Percentiles rank a stretch among this genome's conserved stretches.
phyloP scores from a whole-genome alignment of 2,888 invertebrate species.

The Mythimna impura region DNA sequence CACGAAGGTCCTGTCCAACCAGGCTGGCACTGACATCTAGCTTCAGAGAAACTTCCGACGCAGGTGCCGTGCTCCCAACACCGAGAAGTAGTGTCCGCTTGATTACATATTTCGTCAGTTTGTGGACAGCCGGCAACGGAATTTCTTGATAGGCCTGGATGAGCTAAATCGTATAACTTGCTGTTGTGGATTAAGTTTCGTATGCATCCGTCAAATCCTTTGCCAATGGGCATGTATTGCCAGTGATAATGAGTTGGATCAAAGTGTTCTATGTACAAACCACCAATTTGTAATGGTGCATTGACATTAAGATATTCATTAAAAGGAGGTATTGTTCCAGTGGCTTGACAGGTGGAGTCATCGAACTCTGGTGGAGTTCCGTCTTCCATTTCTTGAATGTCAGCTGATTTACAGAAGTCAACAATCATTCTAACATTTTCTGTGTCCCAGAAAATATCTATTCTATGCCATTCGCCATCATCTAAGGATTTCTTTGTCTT shows the following conservation, averaged over 20 bases:
- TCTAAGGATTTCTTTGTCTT: conserved; percentile 96
- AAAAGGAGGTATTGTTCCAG: conserved; percentile 97
- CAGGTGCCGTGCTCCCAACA: conserved; percentile 99
- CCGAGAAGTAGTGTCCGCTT: conserved; percentile 95
- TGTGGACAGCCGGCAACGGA: conserved; percentile 97
- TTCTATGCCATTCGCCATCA: conserved; percentile 99
- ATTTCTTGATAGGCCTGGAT: conserved; percentile 96
- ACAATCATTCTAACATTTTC: conserved; percentile 98
- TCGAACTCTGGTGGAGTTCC: conserved; percentile 97
- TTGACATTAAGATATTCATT: conserved; percentile 99
- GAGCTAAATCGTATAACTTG: conserved; percentile 98
- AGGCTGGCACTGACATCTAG: conserved; percentile 97
- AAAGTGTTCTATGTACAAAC: conserved; percentile 96
- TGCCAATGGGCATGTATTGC: conserved; percentile 97
- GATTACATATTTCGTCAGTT: conserved; percentile 97
- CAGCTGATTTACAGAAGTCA: conserved; percentile 97
- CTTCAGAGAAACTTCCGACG: conserved; percentile 96
- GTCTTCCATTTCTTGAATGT: conserved; percentile 97
- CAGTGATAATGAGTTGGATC: conserved; percentile 97
- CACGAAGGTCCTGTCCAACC: conserved; percentile 98
- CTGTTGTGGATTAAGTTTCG: conserved; percentile 98
- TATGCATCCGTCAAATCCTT: conserved; percentile 98
- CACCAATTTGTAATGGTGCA: conserved; percentile 98
- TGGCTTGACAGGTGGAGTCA: conserved; percentile 96
- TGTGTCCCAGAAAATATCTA: conserved; percentile 98